A percentile compares a stretch with the other conserved stretches of the same genome.
Conservation (phyloP, 2,113 vertebrate species). For the Reinhardtius hippoglossoides region DNA sequence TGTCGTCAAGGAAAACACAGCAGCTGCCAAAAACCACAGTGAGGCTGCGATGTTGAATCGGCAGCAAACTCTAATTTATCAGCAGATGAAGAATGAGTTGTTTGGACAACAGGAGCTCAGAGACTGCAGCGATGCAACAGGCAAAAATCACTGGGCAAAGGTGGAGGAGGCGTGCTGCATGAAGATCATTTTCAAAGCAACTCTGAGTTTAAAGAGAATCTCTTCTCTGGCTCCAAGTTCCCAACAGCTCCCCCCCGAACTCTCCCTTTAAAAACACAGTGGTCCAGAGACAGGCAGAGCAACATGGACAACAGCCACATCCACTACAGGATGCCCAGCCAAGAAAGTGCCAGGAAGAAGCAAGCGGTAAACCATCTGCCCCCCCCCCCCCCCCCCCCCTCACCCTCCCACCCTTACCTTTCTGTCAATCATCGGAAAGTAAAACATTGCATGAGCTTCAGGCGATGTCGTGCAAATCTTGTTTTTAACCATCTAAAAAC, state of each 20-base stretch:
- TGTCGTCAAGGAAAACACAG: conserved; percentile 36
- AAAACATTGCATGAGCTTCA: conserved; percentile 84
- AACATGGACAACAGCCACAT: conserved; percentile 77
- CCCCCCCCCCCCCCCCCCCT: conserved; percentile 1
- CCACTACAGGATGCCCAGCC: conserved; percentile 74
- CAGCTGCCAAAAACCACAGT: conserved; percentile 4
- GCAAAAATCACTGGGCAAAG: conserved; percentile 36
- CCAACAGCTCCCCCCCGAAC: conserved; percentile 72
- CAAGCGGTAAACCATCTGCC: conserved; percentile 82
- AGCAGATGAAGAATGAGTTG: conserved; percentile 29
- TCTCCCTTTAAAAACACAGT: conserved; percentile 81
- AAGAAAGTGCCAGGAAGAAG: conserved; percentile 82
- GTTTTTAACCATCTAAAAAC: conserved; percentile 74
- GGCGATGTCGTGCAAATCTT: conserved; percentile 70
- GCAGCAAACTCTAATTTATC: conserved; percentile 29
- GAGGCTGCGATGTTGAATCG: conserved; percentile 18
- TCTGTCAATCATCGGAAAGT: conserved; percentile 78
- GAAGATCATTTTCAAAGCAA: conserved; percentile 50
- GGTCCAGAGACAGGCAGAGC: conserved; percentile 75
- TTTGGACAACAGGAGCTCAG: conserved; percentile 53
- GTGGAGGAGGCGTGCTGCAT: not conserved
- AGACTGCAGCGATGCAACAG: conserved; percentile 37
- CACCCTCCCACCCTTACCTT: conserved; percentile 47
- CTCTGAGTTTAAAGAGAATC: conserved; percentile 58
- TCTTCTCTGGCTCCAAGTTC: conserved; percentile 46